Base-by-base conservation (phyloP, 2,113 vertebrate species). In the Otis tarda region DNA sequence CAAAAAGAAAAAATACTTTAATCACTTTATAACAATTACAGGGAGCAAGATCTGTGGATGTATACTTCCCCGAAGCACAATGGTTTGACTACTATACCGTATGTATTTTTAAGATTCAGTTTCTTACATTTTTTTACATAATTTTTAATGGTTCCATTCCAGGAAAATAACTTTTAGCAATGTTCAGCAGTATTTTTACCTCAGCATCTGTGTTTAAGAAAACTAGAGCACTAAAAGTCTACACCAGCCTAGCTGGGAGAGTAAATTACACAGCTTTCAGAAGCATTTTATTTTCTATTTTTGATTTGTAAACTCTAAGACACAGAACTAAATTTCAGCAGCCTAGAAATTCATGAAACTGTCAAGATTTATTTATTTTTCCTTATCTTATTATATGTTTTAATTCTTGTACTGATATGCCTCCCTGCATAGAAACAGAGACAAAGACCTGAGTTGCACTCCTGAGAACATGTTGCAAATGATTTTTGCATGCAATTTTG, bases 81-180 rank as follows among this genome's bases (percentile, higher is more conserved):
- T 98, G 97, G 96, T 98, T 96, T 7, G 94, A 97, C 95, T 96
- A 97, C 83, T 90, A 97, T 30, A 97, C 81, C 0, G 94, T 97
- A 94, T 7, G 93, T 97, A 94, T 91, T 94, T 91, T 80, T 77
- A 88, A 83, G 53, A 82, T 78, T 83, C 35, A 23, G 3, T 80
- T 87, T 94, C 65, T 91, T 88, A 52, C 14, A 45, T 63, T 68
- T 86, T 85, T 76, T n/a, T 20, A 50, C 17, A 25, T 83, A 64
- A 90, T 77, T 76, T 70, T 2, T 64, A 70, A 78, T 30, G 7
- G 22, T 90, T 61, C 28, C 10, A 37, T 84, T 56, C 22, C 65
- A 87, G 73, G 28, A 89, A 87, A 96, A 85, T 75, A 76, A 85
- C 74, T 93, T 87, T 23, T 39, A 76, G 49, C 87, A 39, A 52